Percentiles rank a stretch among this genome's conserved stretches.
These are phyloP conservation scores for Panulirus ornatus DNA, from an alignment of 1,140 invertebrate species.

Conservation along the genomic window DNA sequence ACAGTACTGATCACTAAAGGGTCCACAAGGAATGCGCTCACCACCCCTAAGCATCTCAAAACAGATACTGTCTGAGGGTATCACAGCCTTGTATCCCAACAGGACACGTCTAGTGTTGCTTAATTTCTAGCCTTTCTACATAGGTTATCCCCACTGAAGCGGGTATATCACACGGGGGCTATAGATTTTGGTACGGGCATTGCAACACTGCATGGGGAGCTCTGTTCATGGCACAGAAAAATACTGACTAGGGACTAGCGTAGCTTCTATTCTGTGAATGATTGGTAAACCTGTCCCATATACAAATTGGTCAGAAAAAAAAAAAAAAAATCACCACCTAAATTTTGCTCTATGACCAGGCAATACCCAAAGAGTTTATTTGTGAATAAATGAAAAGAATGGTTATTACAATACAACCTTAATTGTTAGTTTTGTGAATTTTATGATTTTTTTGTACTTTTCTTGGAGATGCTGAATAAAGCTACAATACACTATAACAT, in stretches of 20 bases:
- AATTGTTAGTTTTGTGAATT: conserved; percentile 69
- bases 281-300: conserved; percentile 54
- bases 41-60: conserved; percentile 40
- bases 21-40: conserved; percentile 20
- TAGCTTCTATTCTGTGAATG: conserved; percentile 27
- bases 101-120: conserved; percentile 57
- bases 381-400: conserved; percentile 58
- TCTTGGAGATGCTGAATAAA: conserved; percentile 72
- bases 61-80: conserved; percentile 59
- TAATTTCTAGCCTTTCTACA: background rate
- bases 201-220: conserved; percentile 58
- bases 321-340: conserved; percentile 35
- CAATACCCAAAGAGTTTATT: conserved; percentile 71
- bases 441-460: conserved; percentile 69
- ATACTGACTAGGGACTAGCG: conserved; percentile 73
- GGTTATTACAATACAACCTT: conserved; percentile 70
- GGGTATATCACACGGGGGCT: background rate
- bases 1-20: background rate
- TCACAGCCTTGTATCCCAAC: conserved; percentile 67
- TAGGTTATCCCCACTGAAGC: background rate
- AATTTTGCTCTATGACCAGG: conserved; percentile 56
- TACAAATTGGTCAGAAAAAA: conserved; percentile 24
- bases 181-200: background rate
- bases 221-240: conserved; percentile 70
- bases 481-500: conserved; percentile 70